Evolutionary conservation across 1,140 invertebrate species (phyloP).

Genomic region (Cataglyphis hispanica): DNA sequence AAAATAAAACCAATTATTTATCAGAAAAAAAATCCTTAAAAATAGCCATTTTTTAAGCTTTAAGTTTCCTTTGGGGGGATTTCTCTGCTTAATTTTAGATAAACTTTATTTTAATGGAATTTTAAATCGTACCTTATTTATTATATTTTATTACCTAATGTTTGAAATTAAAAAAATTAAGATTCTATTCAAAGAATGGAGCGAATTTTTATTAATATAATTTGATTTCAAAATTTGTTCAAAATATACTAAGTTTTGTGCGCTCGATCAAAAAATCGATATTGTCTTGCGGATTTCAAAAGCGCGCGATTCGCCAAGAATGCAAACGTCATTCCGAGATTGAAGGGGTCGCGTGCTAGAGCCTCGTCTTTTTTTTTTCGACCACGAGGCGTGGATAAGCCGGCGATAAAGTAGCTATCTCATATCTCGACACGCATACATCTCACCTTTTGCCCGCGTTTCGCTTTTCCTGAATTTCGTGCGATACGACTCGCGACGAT

Average conservation of each 20-base stretch:
- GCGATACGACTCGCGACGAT: background rate
- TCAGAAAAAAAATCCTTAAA: too few relatives aligned
- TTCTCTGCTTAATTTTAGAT: too few relatives aligned
- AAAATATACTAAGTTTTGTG: background rate
- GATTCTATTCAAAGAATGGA: background rate
- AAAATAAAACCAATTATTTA: too few relatives aligned
- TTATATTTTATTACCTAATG: background rate
- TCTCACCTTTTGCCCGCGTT: background rate
- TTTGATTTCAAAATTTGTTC: background rate
- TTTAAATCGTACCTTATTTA: slow-evolving; percentile 17
- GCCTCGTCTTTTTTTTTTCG: slow-evolving; percentile 7
- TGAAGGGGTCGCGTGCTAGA: background rate
- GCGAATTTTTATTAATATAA: slow-evolving; percentile 15
- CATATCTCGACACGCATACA: slow-evolving; percentile 28
- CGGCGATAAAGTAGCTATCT: slow-evolving; percentile 15
- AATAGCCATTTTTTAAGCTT: too few relatives aligned
- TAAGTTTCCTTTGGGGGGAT: too few relatives aligned
- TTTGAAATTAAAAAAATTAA: background rate
- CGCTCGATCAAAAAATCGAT: background rate
- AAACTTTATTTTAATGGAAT: slow-evolving; percentile 15
- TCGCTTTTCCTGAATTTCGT: background rate
- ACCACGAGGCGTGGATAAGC: background rate
- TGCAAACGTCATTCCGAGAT: background rate
- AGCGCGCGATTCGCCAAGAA: background rate
- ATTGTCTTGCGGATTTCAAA: background rate